Conservation (phyloP, 2,113 vertebrate species). For the Felis catus region DNA sequence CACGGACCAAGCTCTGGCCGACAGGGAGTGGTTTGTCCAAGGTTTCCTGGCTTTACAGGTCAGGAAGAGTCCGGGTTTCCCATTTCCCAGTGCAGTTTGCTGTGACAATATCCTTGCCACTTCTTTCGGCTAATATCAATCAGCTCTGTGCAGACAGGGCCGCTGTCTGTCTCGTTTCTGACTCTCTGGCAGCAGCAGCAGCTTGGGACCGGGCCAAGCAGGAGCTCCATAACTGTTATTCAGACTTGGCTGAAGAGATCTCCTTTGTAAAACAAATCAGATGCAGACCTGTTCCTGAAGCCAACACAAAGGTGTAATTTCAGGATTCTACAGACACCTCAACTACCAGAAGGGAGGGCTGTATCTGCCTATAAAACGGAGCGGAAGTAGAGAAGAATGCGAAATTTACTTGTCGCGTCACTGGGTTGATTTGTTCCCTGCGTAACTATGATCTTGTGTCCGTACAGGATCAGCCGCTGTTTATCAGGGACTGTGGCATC, state of each 20-base stretch:
- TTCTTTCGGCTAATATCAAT: neutral
- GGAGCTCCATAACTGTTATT: neutral
- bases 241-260: neutral
- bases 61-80: neutral
- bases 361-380: neutral
- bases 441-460: neutral
- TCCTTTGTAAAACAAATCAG: neutral
- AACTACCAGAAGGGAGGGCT: neutral
- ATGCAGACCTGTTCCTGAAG: neutral
- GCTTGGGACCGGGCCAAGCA: neutral
- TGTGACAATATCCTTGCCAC: neutral
- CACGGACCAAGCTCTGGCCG: neutral
- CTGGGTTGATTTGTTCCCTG: neutral
- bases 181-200: neutral
- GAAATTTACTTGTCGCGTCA: neutral
- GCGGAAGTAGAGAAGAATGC: neutral
- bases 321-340: neutral
- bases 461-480: neutral
- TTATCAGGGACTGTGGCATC: accelerated
- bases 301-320: neutral
- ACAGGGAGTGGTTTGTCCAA: neutral
- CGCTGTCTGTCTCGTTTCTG: neutral
- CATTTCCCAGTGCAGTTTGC: neutral
- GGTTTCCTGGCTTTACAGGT: neutral
- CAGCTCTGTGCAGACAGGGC: neutral